Evolutionary conservation across 2,888 invertebrate genomes (phyloP).

Genomic region (Phyllotreta striolata): DNA sequence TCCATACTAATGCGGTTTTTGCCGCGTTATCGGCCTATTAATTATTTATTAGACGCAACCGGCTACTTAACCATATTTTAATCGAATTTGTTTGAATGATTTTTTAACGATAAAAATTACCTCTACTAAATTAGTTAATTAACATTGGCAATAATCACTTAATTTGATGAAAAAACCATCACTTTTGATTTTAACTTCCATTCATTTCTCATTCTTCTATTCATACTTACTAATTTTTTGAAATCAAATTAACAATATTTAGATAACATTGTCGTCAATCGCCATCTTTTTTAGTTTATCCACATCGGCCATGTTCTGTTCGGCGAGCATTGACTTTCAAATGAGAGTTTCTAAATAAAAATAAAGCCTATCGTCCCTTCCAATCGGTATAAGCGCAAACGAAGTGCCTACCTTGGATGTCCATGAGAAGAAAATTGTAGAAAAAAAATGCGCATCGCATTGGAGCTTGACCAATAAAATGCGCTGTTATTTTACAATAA

Average conservation of each 20-base stretch:
- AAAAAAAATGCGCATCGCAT: slow-evolving; percentile 42
- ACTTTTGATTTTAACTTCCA: too few relatives aligned
- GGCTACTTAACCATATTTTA: too few relatives aligned
- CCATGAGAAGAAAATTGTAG: slow-evolving; percentile 34
- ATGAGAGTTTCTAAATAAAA: slow-evolving; percentile 27
- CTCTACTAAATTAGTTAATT: too few relatives aligned
- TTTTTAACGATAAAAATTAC: too few relatives aligned
- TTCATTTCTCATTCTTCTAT: too few relatives aligned
- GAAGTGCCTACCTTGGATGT: slow-evolving; percentile 34
- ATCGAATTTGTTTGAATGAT: too few relatives aligned
- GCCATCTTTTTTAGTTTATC: slow-evolving; percentile 19
- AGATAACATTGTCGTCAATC: background rate
- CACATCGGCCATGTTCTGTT: slow-evolving; percentile 22
- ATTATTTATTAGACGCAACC: too few relatives aligned
- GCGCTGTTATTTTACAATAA: slow-evolving; percentile 46
- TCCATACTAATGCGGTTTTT: slow-evolving; percentile 14
- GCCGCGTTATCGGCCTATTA: too few relatives aligned
- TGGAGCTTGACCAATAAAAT: slow-evolving; percentile 44
- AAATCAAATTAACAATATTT: too few relatives aligned
- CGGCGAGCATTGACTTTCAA: slow-evolving; percentile 24
- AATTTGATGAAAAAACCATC: too few relatives aligned
- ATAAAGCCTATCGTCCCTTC: slow-evolving; percentile 29
- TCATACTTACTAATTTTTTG: too few relatives aligned
- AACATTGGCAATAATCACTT: too few relatives aligned
- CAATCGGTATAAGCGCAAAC: slow-evolving; percentile 35